Conservation (phyloP, 1,140 invertebrate genomes). For the Teleogryllus occipitalis region DNA sequence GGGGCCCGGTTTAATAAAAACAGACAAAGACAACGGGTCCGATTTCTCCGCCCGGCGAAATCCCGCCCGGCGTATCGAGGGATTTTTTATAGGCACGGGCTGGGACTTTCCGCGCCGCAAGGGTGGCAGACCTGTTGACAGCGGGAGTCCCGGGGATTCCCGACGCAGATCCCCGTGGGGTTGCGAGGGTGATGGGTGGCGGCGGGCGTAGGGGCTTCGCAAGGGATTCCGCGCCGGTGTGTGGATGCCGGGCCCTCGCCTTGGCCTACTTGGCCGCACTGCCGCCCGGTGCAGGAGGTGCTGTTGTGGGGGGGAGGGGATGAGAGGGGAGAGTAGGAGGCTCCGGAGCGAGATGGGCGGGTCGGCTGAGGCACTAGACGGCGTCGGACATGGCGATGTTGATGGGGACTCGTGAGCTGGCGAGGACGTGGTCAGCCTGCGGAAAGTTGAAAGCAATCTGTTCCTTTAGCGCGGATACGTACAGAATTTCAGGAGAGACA, state of each 20-base stretch:
- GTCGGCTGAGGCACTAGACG: no score
- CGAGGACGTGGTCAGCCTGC: no score
- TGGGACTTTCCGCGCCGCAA: not conserved
- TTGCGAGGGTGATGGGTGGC: not conserved
- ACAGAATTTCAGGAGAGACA: no score
- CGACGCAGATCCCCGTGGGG: not conserved
- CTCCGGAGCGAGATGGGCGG: no score
- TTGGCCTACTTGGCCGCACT: not conserved
- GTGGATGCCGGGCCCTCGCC: no score
- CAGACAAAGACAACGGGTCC: not conserved
- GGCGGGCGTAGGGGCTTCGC: not conserved
- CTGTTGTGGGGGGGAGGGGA: not conserved
- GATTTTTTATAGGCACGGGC: not conserved
- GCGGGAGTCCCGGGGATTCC: not conserved
- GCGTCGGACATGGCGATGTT: no score
- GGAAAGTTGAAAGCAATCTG: no score
- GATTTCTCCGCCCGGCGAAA: not conserved
- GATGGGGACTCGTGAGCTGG: no score
- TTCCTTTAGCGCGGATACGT: no score
- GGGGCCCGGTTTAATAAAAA: not conserved
- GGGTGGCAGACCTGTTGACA: not conserved
- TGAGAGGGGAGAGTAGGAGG: no score
- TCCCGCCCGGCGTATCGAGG: not conserved
- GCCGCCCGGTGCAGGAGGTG: no score
- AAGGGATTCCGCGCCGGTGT: no score